Percentiles rank a stretch among this genome's conserved stretches.
Conservation (phyloP, 2,888 invertebrate species). For the Zaprionus bogoriensis region DNA sequence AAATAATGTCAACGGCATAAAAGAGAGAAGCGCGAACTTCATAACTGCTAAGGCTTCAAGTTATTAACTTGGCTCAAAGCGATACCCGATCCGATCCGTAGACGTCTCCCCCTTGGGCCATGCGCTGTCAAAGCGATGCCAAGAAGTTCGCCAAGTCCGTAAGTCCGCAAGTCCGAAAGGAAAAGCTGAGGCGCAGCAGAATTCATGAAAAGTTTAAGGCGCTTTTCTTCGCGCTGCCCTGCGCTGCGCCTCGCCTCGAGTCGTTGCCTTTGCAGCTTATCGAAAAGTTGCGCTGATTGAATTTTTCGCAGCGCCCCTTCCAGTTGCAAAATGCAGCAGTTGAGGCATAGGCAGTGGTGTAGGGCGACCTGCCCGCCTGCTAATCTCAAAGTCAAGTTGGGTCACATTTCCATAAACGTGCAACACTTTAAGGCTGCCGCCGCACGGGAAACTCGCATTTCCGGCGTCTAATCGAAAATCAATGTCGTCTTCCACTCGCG, state of each 20-base stretch:
- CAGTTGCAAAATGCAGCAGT: conserved; percentile 45
- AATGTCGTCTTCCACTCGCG: conserved; percentile 50
- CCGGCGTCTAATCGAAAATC: conserved; percentile 72
- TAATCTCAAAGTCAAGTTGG: conserved; percentile 61
- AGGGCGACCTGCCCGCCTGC: not conserved
- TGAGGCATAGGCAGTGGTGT: not conserved
- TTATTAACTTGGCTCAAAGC: conserved; percentile 72
- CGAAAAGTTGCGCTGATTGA: conserved; percentile 62
- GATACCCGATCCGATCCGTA: conserved; percentile 58
- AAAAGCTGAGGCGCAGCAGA: conserved; percentile 38
- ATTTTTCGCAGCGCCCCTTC: conserved; percentile 20
- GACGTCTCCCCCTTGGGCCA: not conserved
- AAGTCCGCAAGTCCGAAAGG: conserved; percentile 19
- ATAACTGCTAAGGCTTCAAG: conserved; percentile 72
- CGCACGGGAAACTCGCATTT: conserved; percentile 51
- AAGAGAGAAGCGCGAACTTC: conserved; percentile 63
- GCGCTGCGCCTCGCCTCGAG: conserved; percentile 21
- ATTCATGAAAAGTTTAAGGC: conserved; percentile 70
- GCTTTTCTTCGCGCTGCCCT: conserved; percentile 45
- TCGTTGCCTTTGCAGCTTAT: conserved; percentile 69
- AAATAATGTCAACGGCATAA: conserved; percentile 63
- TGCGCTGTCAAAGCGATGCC: conserved; percentile 29
- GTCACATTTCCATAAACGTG: conserved; percentile 64
- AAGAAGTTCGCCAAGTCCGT: conserved; percentile 13
- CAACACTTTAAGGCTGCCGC: conserved; percentile 43